phyloP scores from a whole-genome alignment of 2,113 vertebrate genomes.

The Mellivora capensis region DNA sequence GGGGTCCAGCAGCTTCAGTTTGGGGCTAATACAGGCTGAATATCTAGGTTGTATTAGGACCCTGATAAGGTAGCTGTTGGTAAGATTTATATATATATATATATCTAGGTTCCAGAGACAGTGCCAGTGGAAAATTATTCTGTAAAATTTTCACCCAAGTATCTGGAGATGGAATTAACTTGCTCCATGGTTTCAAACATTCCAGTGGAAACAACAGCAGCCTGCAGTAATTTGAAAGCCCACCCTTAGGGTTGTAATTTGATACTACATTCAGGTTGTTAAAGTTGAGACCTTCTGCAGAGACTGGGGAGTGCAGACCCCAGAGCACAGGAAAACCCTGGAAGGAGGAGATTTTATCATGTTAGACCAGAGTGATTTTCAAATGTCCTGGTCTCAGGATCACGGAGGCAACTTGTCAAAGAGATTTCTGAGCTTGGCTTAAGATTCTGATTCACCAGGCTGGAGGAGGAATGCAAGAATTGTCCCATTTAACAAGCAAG shows the following conservation, averaged over 20 bases:
- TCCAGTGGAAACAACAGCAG: neutral
- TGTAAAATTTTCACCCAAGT: neutral
- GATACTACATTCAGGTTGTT: neutral
- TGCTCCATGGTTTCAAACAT: neutral
- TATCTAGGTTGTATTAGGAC: neutral
- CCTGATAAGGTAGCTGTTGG: neutral
- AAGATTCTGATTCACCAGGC: neutral
- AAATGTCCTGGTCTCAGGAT: neutral
- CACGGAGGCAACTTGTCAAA: neutral
- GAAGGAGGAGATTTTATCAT: neutral
- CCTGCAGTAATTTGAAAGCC: conserved; percentile 6
- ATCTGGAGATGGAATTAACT: neutral
- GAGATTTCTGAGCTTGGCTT: neutral
- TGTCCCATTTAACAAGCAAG: neutral
- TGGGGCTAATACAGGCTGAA: neutral
- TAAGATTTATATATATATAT: neutral
- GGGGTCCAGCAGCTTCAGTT: neutral
- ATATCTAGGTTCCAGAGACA: neutral
- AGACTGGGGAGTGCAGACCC: neutral
- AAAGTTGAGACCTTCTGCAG: neutral
- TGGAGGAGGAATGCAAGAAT: neutral
- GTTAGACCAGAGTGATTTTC: neutral
- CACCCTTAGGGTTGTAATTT: neutral
- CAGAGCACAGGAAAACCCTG: neutral
- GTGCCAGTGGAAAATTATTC: neutral